Percentiles rank a stretch among this genome's conserved stretches.
Evolutionary conservation across 2,888 invertebrate genomes (phyloP).

Genomic region (Augiades crinisus): DNA sequence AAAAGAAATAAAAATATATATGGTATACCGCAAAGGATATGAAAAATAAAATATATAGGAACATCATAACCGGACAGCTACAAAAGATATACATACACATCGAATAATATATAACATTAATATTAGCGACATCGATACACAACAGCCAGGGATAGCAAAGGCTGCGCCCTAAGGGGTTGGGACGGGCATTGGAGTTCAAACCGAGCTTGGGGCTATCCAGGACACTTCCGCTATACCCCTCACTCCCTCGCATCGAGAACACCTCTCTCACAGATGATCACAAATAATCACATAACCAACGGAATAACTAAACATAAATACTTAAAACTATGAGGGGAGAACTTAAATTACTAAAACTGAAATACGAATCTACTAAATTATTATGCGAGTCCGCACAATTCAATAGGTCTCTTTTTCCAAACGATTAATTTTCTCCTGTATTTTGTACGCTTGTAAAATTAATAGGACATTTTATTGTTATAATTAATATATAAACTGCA

Average conservation of each 20-base stretch:
- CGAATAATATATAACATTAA: slow-evolving; percentile 61
- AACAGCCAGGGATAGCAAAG: slow-evolving; percentile 80
- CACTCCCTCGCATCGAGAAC: slow-evolving; percentile 81
- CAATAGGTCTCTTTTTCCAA: slow-evolving; percentile 35
- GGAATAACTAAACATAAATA: slow-evolving; percentile 70
- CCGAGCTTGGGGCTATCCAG: slow-evolving; percentile 75
- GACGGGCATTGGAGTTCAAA: slow-evolving; percentile 70
- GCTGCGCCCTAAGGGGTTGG: slow-evolving; percentile 74
- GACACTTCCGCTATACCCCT: slow-evolving; percentile 80
- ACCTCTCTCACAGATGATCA: slow-evolving; percentile 81
- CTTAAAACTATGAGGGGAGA: slow-evolving; percentile 64
- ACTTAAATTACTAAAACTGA: slow-evolving; percentile 53
- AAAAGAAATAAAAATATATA: slow-evolving; percentile 38
- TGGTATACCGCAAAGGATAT: slow-evolving; percentile 43
- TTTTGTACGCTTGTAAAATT: slow-evolving; percentile 39
- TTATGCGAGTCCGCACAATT: slow-evolving; percentile 47
- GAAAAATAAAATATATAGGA: slow-evolving; percentile 44
- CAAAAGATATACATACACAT: slow-evolving; percentile 72
- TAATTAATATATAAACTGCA: slow-evolving; percentile 19
- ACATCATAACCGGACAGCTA: slow-evolving; percentile 61
- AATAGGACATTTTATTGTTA: slow-evolving; percentile 18
- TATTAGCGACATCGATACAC: slow-evolving; percentile 78
- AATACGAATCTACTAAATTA: slow-evolving; percentile 54
- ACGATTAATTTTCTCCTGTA: slow-evolving; percentile 42
- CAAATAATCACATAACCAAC: slow-evolving; percentile 75